phyloP scores from a whole-genome alignment of 2,113 vertebrate species.

The Sporophila hypoxantha region DNA sequence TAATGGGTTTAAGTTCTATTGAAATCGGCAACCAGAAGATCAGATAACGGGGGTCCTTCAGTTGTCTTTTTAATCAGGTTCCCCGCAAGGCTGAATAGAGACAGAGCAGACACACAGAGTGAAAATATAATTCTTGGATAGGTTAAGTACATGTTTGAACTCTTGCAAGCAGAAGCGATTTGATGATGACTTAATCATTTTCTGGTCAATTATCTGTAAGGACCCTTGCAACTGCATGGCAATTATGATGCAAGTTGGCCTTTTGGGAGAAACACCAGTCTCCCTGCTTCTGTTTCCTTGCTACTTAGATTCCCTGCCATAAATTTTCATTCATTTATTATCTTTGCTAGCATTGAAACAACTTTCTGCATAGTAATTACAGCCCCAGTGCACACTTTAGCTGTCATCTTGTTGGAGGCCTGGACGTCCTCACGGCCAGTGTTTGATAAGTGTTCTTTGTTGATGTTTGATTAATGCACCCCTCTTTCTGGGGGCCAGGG shows the following conservation, averaged over 20 bases:
- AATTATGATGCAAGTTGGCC: constrained; percentile 87
- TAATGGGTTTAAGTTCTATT: constrained; percentile 98
- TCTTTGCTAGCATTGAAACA: constrained; percentile 81
- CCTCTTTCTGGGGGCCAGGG: constrained; percentile 71
- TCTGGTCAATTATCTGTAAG: constrained; percentile 99
- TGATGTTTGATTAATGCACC: constrained; percentile 83
- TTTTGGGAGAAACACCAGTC: constrained; percentile 84
- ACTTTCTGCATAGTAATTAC: constrained; percentile 85
- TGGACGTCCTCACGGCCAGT: constrained; percentile 77
- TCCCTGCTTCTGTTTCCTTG: constrained; percentile 83
- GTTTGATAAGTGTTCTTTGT: constrained; percentile 83
- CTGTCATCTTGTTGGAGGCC: constrained; percentile 78
- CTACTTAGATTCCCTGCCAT: constrained; percentile 79
- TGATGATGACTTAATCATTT: constrained; percentile 99
- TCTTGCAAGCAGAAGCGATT: constrained; percentile 93
- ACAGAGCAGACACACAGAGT: constrained; percentile 87
- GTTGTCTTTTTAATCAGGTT: constrained; percentile 85
- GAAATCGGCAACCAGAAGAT: constrained; percentile 89
- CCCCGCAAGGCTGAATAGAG: constrained; percentile 83
- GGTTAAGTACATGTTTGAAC: constrained; percentile 99
- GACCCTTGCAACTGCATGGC: constrained; percentile 82
- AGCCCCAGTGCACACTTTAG: constrained; percentile 75
- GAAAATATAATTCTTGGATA: constrained; percentile 97
- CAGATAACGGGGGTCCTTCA: constrained; percentile 90
- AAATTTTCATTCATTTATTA: constrained; percentile 86